Percentiles rank a stretch among this genome's conserved stretches.
phyloP scores from a whole-genome alignment of 1,140 invertebrate species.

The Xylocopa sonorina region DNA sequence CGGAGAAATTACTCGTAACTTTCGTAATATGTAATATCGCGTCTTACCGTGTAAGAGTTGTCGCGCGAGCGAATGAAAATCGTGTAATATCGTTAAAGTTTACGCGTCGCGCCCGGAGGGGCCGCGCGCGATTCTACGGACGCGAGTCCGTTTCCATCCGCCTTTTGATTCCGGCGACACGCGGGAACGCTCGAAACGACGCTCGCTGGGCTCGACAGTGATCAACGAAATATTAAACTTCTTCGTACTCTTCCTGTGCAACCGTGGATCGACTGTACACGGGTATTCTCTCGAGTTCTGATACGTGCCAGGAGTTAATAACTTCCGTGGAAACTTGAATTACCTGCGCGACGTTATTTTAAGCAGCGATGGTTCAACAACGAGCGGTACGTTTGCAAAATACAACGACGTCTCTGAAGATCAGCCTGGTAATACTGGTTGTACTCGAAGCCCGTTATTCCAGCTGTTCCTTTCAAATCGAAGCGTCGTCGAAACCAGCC shows the following conservation, averaged over 20 bases:
- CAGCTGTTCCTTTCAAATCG: no score
- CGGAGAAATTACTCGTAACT: constrained; percentile 57
- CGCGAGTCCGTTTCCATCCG: background rate
- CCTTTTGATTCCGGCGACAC: background rate
- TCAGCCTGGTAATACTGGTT: no score
- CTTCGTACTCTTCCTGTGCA: no score
- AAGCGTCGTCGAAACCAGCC: no score
- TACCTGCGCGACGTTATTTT: background rate
- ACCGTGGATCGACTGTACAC: background rate
- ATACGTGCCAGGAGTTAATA: background rate
- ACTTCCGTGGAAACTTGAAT: background rate
- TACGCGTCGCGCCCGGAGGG: background rate
- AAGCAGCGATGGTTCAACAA: no score
- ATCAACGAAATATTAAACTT: constrained; percentile 19
- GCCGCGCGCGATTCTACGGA: background rate
- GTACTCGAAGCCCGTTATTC: no score
- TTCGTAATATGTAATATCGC: constrained; percentile 48
- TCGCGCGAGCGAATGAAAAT: constrained; percentile 44
- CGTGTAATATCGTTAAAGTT: constrained; percentile 40
- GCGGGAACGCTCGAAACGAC: background rate
- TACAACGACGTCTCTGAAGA: no score
- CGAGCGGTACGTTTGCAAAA: no score
- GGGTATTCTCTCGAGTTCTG: background rate
- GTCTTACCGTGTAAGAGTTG: constrained; percentile 3
- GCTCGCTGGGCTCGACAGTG: background rate